Percentiles rank a stretch among this genome's conserved stretches.
phyloP scores from a whole-genome alignment of 2,113 vertebrate genomes.

The Phalacrocorax aristotelis region DNA sequence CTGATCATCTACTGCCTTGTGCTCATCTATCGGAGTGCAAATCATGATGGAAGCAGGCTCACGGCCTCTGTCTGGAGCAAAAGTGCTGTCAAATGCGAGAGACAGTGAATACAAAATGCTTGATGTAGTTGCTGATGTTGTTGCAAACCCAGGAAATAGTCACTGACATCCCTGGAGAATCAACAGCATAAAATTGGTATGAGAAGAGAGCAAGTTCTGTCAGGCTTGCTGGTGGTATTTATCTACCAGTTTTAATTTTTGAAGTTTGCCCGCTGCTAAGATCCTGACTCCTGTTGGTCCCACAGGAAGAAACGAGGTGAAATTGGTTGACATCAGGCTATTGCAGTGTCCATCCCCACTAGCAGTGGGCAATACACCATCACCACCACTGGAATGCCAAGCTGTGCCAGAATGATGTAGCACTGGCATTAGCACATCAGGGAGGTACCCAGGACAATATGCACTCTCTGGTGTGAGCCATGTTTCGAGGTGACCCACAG shows the following conservation, averaged over 20 bases:
- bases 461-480: neutral
- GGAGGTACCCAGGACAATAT: neutral
- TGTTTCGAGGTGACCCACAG: neutral
- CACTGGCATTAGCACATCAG: neutral
- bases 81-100: neutral
- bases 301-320: neutral
- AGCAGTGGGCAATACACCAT: neutral
- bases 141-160: neutral
- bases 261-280: neutral
- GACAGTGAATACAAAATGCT: neutral
- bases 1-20: neutral
- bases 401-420: neutral
- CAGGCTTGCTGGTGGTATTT: neutral
- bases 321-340: neutral
- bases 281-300: neutral
- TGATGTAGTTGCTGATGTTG: neutral
- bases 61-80: neutral
- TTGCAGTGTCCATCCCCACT: neutral
- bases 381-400: neutral
- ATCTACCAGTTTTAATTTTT: neutral
- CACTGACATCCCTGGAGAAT: neutral
- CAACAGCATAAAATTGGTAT: neutral
- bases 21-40: neutral
- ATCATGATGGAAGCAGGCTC: neutral
- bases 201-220: neutral